Conservation (phyloP, 2,888 invertebrate genomes). For the Arrhopalites spinosus region DNA sequence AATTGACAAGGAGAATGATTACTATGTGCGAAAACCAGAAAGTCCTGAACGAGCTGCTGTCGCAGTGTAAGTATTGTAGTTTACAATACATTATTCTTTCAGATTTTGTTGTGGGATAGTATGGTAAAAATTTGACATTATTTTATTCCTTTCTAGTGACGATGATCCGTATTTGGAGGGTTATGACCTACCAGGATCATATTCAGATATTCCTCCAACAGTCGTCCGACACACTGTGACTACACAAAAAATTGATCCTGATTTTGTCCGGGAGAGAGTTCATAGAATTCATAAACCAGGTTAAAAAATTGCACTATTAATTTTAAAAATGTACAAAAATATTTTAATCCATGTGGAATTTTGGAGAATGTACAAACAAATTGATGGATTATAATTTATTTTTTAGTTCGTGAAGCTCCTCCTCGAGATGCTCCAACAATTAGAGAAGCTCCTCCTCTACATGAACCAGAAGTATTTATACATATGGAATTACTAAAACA, state of each 20-base stretch:
- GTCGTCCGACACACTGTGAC: conserved; percentile 58
- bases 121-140: neutral
- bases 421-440: conserved; percentile 45
- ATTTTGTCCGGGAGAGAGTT: conserved; percentile 49
- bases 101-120: neutral
- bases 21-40: conserved; percentile 70
- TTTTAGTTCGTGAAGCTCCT: no score
- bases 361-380: neutral
- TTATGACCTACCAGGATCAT: conserved; percentile 8
- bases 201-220: conserved; percentile 37
- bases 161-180: conserved; percentile 23
- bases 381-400: no score
- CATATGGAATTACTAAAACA: neutral
- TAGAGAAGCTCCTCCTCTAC: conserved; percentile 49
- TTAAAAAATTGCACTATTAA: no score
- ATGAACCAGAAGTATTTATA: conserved; percentile 43
- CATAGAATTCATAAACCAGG: conserved; percentile 42
- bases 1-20: conserved; percentile 73
- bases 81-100: neutral
- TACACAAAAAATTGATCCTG: conserved; percentile 47
- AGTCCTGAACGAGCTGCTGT: conserved; percentile 62
- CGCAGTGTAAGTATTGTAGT: conserved; percentile 23
- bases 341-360: no score
- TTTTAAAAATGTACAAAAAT: neutral
- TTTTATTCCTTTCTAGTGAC: conserved; percentile 14